Conservation (phyloP, 2,113 vertebrate genomes). For the Empidonax alnorum region DNA sequence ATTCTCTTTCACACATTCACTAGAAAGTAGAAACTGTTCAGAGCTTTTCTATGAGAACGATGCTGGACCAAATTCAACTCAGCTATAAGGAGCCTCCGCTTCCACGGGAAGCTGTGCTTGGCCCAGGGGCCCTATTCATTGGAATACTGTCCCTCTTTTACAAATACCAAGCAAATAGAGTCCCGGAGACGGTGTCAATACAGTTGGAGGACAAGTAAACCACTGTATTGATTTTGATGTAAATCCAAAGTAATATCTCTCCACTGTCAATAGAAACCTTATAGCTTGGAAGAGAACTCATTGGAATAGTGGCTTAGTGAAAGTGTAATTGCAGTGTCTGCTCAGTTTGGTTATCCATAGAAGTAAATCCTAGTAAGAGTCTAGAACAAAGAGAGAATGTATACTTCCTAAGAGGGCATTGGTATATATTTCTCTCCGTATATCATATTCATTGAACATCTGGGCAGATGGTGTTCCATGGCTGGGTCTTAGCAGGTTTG, state of each 20-base stretch:
- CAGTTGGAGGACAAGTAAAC: slow-evolving; percentile 59
- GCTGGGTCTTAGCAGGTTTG: neutral
- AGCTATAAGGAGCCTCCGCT: slow-evolving; percentile 33
- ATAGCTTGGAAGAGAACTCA: slow-evolving; percentile 3
- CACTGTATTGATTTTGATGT: slow-evolving; percentile 70
- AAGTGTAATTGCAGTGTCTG: neutral
- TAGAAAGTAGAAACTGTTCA: slow-evolving; percentile 70
- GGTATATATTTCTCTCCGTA: neutral
- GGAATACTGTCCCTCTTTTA: slow-evolving; percentile 56
- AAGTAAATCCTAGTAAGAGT: neutral
- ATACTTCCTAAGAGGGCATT: neutral
- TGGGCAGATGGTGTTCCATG: neutral
- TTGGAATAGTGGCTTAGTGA: neutral
- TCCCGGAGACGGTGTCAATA: slow-evolving; percentile 36
- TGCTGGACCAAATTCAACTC: slow-evolving; percentile 55
- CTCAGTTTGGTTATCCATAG: neutral
- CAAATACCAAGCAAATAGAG: slow-evolving; percentile 40
- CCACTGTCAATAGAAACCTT: slow-evolving; percentile 31
- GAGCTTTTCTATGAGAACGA: slow-evolving; percentile 40
- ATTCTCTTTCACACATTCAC: slow-evolving; percentile 58
- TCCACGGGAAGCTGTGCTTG: slow-evolving; percentile 58
- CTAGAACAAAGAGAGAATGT: neutral
- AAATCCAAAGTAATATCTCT: slow-evolving; percentile 59
- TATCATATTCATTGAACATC: neutral
- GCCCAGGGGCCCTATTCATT: slow-evolving; percentile 60